Conservation (phyloP, 2,113 vertebrate species). For the Nesoenas mayeri region DNA sequence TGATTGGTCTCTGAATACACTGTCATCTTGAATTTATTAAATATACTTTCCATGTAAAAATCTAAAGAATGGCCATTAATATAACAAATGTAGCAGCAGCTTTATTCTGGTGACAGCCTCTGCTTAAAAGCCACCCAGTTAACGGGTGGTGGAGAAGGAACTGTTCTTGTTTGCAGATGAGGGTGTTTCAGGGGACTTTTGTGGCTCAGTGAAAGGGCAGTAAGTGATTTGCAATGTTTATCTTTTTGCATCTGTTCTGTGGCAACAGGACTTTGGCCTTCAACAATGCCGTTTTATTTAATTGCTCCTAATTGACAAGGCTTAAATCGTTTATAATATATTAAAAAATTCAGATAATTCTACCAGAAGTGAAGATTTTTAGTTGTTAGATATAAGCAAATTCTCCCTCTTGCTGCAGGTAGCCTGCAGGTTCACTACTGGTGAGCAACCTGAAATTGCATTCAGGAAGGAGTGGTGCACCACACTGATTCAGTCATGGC, state of each 20-base stretch:
- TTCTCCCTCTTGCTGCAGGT: neutral
- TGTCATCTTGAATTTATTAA: neutral
- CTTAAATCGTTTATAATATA: neutral
- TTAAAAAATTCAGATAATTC: neutral
- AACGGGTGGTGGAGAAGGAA: neutral
- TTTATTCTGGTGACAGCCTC: neutral
- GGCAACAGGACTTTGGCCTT: conserved; percentile 10
- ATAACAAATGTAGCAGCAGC: neutral
- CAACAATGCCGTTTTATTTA: neutral
- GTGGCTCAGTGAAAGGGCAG: neutral
- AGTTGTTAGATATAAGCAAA: neutral
- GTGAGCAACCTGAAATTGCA: neutral
- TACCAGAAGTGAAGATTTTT: neutral
- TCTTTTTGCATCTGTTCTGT: neutral
- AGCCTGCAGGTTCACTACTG: neutral
- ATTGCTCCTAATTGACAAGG: neutral
- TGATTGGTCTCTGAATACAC: neutral
- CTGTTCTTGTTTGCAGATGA: neutral
- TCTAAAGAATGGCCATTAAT: neutral
- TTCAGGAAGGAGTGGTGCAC: neutral
- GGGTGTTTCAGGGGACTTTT: neutral
- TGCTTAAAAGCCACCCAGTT: neutral
- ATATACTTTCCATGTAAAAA: neutral
- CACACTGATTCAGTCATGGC: neutral
- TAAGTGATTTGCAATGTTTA: conserved; percentile 8